These are phyloP conservation scores for Lontra canadensis DNA, from an alignment of 2,113 vertebrate genomes.

Conservation along the genomic window DNA sequence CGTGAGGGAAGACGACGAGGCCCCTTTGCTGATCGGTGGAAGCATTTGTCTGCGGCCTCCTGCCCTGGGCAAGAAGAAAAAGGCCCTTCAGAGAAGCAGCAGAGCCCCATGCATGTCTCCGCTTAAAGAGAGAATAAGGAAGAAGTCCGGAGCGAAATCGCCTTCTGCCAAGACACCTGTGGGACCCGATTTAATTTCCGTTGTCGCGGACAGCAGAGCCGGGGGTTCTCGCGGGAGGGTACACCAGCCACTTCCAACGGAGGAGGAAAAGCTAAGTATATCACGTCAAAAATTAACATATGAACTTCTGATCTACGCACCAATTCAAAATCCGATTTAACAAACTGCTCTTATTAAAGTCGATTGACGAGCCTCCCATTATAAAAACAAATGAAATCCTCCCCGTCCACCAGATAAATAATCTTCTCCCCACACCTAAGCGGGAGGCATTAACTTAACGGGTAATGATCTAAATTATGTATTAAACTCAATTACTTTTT, in stretches of 20 bases:
- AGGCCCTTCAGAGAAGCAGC: background rate
- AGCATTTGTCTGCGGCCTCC: background rate
- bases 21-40: background rate
- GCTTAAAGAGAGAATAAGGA: constrained; percentile 47
- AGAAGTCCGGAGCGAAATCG: constrained; percentile 18
- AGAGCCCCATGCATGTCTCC: background rate
- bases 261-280: constrained; percentile 51
- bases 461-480: constrained; percentile 83
- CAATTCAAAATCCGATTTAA: constrained; percentile 81
- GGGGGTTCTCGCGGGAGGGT: constrained; percentile 59
- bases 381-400: constrained; percentile 82
- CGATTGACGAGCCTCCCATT: constrained; percentile 77
- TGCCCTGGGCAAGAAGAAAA: background rate
- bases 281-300: constrained; percentile 76
- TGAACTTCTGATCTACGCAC: constrained; percentile 72
- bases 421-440: constrained; percentile 80
- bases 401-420: constrained; percentile 79
- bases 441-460: constrained; percentile 78
- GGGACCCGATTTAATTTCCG: constrained; percentile 66
- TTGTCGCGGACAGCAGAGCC: background rate
- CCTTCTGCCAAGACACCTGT: constrained; percentile 41
- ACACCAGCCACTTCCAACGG: constrained; percentile 59
- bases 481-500: constrained; percentile 88
- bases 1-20: fast-evolving
- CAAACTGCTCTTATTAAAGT: constrained; percentile 83